Evolutionary conservation across 2,888 invertebrate genomes (phyloP).

Genomic region (Ferrisia virgata): DNA sequence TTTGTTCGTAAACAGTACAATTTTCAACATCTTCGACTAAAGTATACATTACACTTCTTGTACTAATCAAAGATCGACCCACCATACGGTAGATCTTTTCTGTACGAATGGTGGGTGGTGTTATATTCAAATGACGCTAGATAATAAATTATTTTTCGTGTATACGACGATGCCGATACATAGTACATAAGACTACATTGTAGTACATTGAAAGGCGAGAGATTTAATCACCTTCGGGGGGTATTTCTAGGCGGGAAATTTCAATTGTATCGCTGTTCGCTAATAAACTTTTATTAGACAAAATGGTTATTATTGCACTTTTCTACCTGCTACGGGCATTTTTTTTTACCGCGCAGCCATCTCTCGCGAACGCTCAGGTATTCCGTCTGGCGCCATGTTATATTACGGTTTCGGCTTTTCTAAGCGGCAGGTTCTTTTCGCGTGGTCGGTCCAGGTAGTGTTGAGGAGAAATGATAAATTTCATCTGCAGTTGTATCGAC

Average conservation of each 20-base stretch:
- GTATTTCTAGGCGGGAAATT: background rate
- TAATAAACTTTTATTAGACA: conserved; percentile 32
- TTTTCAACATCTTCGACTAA: too few species aligned
- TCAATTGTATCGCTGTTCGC: conserved; percentile 18
- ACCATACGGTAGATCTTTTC: background rate
- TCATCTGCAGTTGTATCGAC: background rate
- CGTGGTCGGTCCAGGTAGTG: background rate
- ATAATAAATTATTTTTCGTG: background rate
- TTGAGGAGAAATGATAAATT: conserved; percentile 12
- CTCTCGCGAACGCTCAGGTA: conserved; percentile 20
- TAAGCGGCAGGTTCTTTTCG: conserved; percentile 21
- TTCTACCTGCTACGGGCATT: conserved; percentile 23
- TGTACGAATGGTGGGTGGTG: conserved; percentile 11
- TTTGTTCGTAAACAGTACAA: too few species aligned
- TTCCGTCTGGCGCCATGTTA: conserved; percentile 25
- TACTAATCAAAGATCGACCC: background rate
- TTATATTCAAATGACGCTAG: conserved; percentile 13
- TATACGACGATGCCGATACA: too few species aligned
- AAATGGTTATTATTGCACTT: conserved; percentile 28
- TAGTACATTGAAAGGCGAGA: background rate
- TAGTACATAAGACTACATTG: background rate
- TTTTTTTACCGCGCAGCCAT: background rate
- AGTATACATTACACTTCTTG: too few species aligned
- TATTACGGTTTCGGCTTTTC: conserved; percentile 4
- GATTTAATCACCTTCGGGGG: background rate